phyloP scores from a whole-genome alignment of 1,140 invertebrate genomes.

The Pantala flavescens region DNA sequence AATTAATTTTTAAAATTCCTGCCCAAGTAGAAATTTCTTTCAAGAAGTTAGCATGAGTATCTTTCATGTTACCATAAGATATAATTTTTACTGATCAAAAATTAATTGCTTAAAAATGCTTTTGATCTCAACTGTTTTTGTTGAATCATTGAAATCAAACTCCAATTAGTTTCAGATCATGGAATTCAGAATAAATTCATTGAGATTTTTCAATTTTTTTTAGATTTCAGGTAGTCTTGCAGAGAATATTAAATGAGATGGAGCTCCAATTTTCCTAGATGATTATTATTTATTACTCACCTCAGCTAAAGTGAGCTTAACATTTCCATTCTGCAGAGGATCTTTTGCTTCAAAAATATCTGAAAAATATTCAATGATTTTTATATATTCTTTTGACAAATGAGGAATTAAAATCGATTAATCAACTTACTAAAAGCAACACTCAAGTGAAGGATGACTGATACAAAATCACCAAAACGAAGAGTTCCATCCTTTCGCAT shows the following conservation, averaged over 20 bases:
- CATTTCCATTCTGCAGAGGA: constrained; percentile 66
- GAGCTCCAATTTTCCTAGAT: no score
- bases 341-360: constrained; percentile 73
- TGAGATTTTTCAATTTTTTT: no score
- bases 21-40: no score
- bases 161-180: no score
- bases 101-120: constrained; percentile 12
- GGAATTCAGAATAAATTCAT: no score
- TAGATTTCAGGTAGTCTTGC: no score
- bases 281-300: constrained; percentile 36
- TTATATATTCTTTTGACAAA: background rate
- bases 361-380: constrained; percentile 32
- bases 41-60: no score
- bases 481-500: constrained; percentile 89
- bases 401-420: background rate
- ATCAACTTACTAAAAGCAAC: constrained; percentile 69
- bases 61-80: background rate
- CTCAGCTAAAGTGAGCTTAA: constrained; percentile 70
- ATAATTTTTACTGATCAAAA: constrained; percentile 3
- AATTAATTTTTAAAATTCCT: no score
- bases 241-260: no score
- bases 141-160: no score
- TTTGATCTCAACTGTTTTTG: background rate
- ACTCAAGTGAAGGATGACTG: constrained; percentile 76
- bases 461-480: constrained; percentile 87